phyloP scores from a whole-genome alignment of 2,113 vertebrate species.

The Penelope pileata region DNA sequence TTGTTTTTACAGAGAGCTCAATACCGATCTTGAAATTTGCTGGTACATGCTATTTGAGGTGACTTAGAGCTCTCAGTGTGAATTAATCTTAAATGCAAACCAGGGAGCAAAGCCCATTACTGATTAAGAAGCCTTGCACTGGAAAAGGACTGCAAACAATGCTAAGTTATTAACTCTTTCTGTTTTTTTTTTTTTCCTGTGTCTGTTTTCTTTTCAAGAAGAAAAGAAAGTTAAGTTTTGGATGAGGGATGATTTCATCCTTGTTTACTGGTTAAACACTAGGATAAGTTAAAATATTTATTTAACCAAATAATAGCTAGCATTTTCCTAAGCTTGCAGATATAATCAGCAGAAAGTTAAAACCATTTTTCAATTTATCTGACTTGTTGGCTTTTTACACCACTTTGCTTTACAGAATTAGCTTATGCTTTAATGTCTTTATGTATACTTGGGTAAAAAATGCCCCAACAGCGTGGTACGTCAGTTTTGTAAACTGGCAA shows the following conservation, averaged over 20 bases:
- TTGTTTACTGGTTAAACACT: background rate
- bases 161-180: background rate
- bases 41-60: slow-evolving; percentile 38
- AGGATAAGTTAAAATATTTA: background rate
- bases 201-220: background rate
- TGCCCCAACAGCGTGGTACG: background rate
- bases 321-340: background rate
- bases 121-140: background rate
- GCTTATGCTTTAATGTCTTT: background rate
- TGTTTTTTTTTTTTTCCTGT: background rate
- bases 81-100: slow-evolving; percentile 57
- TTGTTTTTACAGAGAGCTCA: slow-evolving; percentile 55
- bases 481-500: background rate
- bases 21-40: slow-evolving; percentile 32
- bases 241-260: background rate
- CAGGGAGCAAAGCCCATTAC: background rate
- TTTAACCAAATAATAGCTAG: background rate
- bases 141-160: background rate
- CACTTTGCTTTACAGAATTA: background rate
- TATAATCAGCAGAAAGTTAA: background rate
- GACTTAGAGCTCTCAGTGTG: slow-evolving; percentile 41
- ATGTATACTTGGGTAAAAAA: background rate
- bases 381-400: background rate
- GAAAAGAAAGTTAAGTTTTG: background rate
- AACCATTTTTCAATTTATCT: background rate